Conservation (phyloP, 1,140 invertebrate genomes). For the Spodoptera litura region DNA sequence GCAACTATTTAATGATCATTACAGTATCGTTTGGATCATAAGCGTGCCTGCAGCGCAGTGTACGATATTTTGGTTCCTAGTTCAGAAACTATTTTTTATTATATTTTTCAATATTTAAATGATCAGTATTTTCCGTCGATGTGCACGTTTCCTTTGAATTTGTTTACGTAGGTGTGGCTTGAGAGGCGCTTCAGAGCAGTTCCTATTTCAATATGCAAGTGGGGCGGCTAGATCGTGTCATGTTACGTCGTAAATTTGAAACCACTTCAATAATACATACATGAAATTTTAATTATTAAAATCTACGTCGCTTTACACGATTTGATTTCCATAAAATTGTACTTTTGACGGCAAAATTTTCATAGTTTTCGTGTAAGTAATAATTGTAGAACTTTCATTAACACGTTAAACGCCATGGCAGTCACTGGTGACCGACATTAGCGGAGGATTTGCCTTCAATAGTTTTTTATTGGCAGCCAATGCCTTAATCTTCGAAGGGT, state of each 20-base stretch:
- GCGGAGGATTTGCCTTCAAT: too few species aligned
- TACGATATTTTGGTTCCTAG: neutral
- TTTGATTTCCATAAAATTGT: neutral
- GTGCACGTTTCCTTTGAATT: constrained; percentile 32
- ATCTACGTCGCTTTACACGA: too few species aligned
- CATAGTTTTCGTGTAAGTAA: too few species aligned
- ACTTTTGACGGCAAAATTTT: neutral
- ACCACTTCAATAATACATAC: constrained; percentile 2
- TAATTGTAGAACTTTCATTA: too few species aligned
- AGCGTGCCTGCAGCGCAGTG: neutral
- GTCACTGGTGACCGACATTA: too few species aligned
- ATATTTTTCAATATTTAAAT: constrained; percentile 4
- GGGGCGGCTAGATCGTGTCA: constrained; percentile 20
- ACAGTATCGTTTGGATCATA: neutral
- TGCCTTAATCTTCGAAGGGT: too few species aligned
- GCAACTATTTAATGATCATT: too few species aligned
- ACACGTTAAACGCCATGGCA: too few species aligned
- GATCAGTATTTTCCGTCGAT: neutral
- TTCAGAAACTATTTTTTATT: neutral
- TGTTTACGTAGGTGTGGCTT: constrained; percentile 40
- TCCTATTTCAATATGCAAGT: constrained; percentile 39
- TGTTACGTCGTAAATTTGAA: constrained; percentile 30
- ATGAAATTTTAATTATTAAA: neutral
- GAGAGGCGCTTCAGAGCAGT: constrained; percentile 8
- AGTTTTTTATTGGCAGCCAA: too few species aligned